These are phyloP conservation scores for Acrossocheilus wenchowensis DNA, from an alignment of 2,797 vertebrate genomes.

Conservation along the genomic window DNA sequence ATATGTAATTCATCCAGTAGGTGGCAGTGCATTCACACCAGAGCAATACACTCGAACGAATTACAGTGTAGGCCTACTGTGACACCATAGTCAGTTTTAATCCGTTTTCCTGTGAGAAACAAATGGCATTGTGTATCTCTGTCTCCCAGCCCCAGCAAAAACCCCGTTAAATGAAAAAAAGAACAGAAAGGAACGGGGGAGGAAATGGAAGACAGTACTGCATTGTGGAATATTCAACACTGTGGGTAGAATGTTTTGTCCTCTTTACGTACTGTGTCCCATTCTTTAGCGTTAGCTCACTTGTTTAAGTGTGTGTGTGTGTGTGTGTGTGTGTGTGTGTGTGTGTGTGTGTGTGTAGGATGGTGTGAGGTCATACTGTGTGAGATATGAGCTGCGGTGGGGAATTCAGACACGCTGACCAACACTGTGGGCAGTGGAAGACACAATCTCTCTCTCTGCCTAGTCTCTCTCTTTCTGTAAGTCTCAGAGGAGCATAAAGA, in stretches of 20 bases:
- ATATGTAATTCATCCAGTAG: slow-evolving; percentile 31
- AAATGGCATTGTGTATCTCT: slow-evolving; percentile 15
- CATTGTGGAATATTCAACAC: slow-evolving; percentile 48
- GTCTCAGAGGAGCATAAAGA: slow-evolving; percentile 48
- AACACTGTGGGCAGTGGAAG: slow-evolving; percentile 51
- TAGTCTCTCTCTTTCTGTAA: slow-evolving; percentile 1
- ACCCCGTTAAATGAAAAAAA: background rate
- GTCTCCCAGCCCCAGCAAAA: background rate
- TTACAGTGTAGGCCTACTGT: background rate
- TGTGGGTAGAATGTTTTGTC: slow-evolving; percentile 54
- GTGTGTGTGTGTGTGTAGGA: slow-evolving; percentile 50
- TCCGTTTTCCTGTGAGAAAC: background rate
- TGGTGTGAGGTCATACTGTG: slow-evolving; percentile 55
- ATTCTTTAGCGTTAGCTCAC: slow-evolving; percentile 35
- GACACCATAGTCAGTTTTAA: slow-evolving; percentile 20
- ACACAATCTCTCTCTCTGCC: slow-evolving; percentile 37
- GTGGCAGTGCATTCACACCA: slow-evolving; percentile 33
- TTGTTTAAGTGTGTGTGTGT: slow-evolving; percentile 41
- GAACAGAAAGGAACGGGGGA: slow-evolving; percentile 7
- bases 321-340: slow-evolving; percentile 37
- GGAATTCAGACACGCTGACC: slow-evolving; percentile 51
- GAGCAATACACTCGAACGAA: background rate
- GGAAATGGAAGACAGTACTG: slow-evolving; percentile 48
- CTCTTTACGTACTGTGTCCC: slow-evolving; percentile 14
- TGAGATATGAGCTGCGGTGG: slow-evolving; percentile 45